phyloP scores from a whole-genome alignment of 2,113 vertebrate genomes.

The Archilochus colubris region DNA sequence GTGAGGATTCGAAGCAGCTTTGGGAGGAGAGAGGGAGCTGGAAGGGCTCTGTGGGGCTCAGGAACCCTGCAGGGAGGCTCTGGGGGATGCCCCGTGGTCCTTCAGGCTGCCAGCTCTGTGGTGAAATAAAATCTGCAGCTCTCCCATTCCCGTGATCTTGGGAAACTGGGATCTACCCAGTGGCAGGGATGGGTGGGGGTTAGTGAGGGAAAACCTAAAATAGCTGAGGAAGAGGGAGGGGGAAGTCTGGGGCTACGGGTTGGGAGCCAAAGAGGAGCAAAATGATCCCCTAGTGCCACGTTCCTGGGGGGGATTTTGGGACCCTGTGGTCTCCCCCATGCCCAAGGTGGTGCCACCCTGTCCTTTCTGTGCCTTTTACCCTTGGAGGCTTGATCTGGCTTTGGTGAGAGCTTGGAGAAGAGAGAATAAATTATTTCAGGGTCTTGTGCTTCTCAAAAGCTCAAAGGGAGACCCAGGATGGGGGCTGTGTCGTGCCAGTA shows the following conservation, averaged over 20 bases:
- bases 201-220: background rate
- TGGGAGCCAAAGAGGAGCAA: background rate
- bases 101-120: rapidly evolving
- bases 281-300: rapidly evolving
- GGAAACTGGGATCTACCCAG: rapidly evolving
- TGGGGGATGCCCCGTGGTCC: rapidly evolving
- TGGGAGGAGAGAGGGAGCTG: background rate
- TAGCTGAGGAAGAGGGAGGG: background rate
- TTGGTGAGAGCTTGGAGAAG: background rate
- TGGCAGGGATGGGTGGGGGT: rapidly evolving
- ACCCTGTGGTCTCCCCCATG: rapidly evolving
- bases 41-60: background rate
- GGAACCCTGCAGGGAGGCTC: rapidly evolving
- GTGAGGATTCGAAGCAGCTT: background rate
- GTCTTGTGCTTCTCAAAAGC: background rate
- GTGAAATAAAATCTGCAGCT: background rate
- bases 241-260: background rate
- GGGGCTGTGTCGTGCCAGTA: background rate
- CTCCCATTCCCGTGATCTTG: rapidly evolving
- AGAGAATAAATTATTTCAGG: background rate
- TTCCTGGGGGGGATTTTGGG: rapidly evolving
- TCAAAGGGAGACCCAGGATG: background rate
- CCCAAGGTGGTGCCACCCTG: background rate
- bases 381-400: rapidly evolving
- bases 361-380: background rate